Evolutionary conservation across 2,888 invertebrate genomes (phyloP), one percentile per base, ranked within the genome.

Genomic region (Abrostola tripartita): DNA sequence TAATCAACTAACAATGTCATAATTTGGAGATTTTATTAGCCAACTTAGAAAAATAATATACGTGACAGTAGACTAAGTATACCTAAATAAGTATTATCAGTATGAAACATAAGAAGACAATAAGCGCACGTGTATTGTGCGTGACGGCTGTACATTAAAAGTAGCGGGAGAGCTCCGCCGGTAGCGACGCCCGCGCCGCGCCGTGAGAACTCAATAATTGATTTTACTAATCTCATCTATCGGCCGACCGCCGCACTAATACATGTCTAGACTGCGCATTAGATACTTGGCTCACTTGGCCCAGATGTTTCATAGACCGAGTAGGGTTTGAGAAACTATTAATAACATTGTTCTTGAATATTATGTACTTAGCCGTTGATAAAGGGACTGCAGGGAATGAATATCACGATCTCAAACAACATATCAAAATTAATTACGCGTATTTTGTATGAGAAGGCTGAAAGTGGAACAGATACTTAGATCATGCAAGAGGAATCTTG

Each of bases 141-240:
- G 71, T 59, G 14, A 57, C n/a, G 49, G 6, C 42, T 68, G 56
- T 76, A 73, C 44, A 68, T 65, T 55, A 57, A 69, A 79, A 66
- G 71, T 52, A 68, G 62, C 61, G 49, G 70, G 68, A 68, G 65
- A 71, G 68, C 61, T 78, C 65, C 72, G 75, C 71, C 76, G 74
- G 76, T 78, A 77, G 81, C 76, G 63, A 72, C 74, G 76, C 69
- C 74, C 63, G 57, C 68, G 66, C 69, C 78, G 80, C 75, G 68
- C 71, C 92, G 92, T 93, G 93, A 91, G 93, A 93, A 92, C 92
- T 82, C 76, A 87, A 84, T 90, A 90, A 92, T 92, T 92, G 92
- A 91, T 90, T 87, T 86, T 79, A 83, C 86, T 90, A 91, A 92
- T 92, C 92, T 90, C 85, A 89, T 90, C 89, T 86, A 85, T 81